A percentile compares a stretch with the other conserved stretches of the same genome.
These are phyloP conservation scores for Toxostoma redivivum DNA, from an alignment of 2,113 vertebrate species.

Conservation along the genomic window DNA sequence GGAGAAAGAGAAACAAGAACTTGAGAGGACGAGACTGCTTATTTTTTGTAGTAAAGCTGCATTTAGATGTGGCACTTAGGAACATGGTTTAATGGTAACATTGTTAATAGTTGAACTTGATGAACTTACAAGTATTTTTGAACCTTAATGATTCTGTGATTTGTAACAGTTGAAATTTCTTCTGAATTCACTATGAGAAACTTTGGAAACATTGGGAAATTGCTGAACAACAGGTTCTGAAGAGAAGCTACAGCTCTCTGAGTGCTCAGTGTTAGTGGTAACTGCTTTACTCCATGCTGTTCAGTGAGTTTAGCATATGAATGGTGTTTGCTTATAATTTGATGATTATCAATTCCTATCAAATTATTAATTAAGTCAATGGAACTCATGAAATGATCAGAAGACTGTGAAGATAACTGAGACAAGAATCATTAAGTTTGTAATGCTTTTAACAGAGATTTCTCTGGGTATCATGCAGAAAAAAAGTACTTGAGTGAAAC, in stretches of 20 bases:
- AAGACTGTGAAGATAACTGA: background rate
- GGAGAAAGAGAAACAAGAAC: background rate
- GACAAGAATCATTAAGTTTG: background rate
- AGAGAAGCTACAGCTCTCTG: background rate
- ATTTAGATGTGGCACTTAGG: too few species aligned
- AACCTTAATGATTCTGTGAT: background rate
- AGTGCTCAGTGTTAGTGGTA: background rate
- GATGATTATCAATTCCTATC: background rate
- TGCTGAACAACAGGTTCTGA: background rate
- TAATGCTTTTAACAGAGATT: background rate
- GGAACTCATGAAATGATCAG: background rate
- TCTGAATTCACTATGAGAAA: background rate
- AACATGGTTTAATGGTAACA: background rate
- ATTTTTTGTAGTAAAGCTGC: background rate
- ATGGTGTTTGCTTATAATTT: background rate
- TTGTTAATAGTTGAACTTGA: background rate
- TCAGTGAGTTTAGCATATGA: background rate
- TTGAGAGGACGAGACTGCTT: background rate
- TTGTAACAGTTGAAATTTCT: background rate
- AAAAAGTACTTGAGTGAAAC: background rate
- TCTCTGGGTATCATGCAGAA: background rate
- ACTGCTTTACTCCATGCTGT: background rate
- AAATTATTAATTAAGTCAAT: background rate
- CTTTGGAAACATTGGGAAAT: background rate
- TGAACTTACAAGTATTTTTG: background rate